A percentile compares a stretch with the other conserved stretches of the same genome.
phyloP scores from a whole-genome alignment of 30 jellyfish, hydroid and myxozoan species.

The Turritopsis dohrnii region DNA sequence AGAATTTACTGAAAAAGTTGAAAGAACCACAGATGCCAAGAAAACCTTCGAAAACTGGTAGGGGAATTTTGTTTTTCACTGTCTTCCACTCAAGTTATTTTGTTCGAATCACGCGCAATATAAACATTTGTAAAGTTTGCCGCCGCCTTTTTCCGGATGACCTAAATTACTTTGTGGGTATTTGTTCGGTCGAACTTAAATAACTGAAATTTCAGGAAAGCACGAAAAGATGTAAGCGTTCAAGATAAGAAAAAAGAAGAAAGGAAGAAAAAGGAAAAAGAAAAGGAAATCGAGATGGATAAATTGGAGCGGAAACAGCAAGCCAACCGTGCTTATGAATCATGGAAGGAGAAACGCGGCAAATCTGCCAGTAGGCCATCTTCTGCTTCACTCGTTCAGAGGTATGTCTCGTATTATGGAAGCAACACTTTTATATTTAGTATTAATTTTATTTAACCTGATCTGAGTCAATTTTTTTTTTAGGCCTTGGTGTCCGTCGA shows the following conservation, averaged over 20 bases:
- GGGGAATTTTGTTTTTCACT: neutral
- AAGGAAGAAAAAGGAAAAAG: constrained; percentile 40
- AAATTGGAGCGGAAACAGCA: constrained; percentile 53
- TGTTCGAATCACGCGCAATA: too few relatives aligned
- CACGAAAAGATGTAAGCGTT: constrained; percentile 50
- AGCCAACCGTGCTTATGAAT: constrained; percentile 52
- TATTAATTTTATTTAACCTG: too few relatives aligned
- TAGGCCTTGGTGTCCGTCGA: constrained; percentile 89
- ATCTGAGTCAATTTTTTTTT: neutral
- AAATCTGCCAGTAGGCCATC: constrained; percentile 35
- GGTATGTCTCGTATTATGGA: constrained; percentile 29
- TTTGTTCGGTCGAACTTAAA: neutral
- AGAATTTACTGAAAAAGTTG: constrained; percentile 55
- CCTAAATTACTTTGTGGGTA: too few relatives aligned
- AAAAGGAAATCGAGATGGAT: constrained; percentile 39
- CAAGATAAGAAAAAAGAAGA: constrained; percentile 39
- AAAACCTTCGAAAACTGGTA: constrained; percentile 76
- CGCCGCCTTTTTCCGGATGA: too few relatives aligned
- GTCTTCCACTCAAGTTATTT: neutral
- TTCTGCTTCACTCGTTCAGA: constrained; percentile 34
- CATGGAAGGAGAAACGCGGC: constrained; percentile 53
- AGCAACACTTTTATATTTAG: neutral
- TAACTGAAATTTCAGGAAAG: constrained; percentile 39
- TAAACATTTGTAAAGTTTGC: too few relatives aligned
- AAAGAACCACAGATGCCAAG: constrained; percentile 38